Base-by-base conservation (phyloP, 2,888 invertebrate species). In the Malacosoma neustria region DNA sequence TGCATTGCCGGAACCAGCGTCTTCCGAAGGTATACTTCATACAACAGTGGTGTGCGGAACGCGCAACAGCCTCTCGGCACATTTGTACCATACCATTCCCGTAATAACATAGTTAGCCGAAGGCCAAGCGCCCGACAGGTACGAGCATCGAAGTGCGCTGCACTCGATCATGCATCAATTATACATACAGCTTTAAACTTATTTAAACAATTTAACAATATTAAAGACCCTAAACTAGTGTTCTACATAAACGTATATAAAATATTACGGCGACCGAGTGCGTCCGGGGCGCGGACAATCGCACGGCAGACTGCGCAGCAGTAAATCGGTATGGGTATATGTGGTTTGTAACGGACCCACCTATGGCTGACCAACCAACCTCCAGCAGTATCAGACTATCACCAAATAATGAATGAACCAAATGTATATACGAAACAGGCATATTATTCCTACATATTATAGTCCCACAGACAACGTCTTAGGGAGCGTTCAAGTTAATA, bases 51-150 rank as follows among this genome's bases (percentile, higher is more conserved):
- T 75, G 71, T 57, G 53, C 51, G 60, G 61, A 52, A 51, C 60
- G 61, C 57, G 62, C 54, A 58, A 54, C 60, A 57, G 49, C 44
- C 51, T 41, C 46, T 5, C 22, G 4, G 2, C 22, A 22, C 22
- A 67, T 77, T 81, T 84, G 81, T 82, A 82, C 82, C 81, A 80
- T 79, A n/a, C n/a, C n/a, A n/a, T n/a, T n/a, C n/a, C n/a, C n/a
- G n/a, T n/a, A 66, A 74, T 72, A 72, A 22, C 9, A 22, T 22
- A 7, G 66, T 79, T 76, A 72, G 80, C 74, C 72, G 61, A 69
- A 72, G 75, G 77, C 80, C 63, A 76, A 70, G 75, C 70, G 76
- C 73, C 76, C 76, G 73, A 74, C 70, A 54, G 61, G 66, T 74
- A 74, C 72, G 72, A 63, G 43, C 61, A 69, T 70, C 73, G 67